Evolutionary conservation across 2,797 vertebrate genomes (phyloP), one percentile per base, ranked within the genome.

Genomic region (Ambastaia sidthimunki): DNA sequence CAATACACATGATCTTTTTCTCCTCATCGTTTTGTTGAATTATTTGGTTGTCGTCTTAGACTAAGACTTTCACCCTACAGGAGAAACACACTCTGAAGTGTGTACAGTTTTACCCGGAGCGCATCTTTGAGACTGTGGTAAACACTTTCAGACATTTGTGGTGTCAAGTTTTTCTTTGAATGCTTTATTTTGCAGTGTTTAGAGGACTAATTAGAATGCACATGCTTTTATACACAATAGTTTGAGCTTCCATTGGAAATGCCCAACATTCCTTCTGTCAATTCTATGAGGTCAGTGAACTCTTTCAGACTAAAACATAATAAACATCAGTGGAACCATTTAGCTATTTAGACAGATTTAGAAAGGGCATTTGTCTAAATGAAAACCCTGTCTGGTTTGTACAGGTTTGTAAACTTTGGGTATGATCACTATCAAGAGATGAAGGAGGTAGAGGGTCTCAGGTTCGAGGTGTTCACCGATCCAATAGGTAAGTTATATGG

Each of bases 381-480:
- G 9, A 21, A 23, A 47, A n/a, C 19, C 3, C 57, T 63, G 44
- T 47, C 15, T 76, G 15, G 10, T 59, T 47, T 68, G 25, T 13
- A 34, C 86, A 98, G 98, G 83, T 94, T 98, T 87, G 91, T 94
- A 69, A 94, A 96, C 89, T 94, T 99, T 83, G 96, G 96, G 62
- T 95, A 92, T 81, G 93, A 95, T 86, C 91, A 90, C 87, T 91
- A 83, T 89, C 87, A 94, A 85, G 87, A 85, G 6, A 87, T 89
- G 83, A 91, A 86, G 71, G 84, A 88, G 31, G 87, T 93, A 34
- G 87, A 93, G 69, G 88, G 85, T 41, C 74, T 92, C 65, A 94
- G 92, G 82, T 89, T 99, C 82, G 89, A 92, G 50, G 90, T 98
- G 82, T 96, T 98, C 88, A 96, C 96, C 87, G 95, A 90, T 90